Evolutionary conservation across 2,113 vertebrate genomes (phyloP).

Genomic region (Hippocampus mohnikei): DNA sequence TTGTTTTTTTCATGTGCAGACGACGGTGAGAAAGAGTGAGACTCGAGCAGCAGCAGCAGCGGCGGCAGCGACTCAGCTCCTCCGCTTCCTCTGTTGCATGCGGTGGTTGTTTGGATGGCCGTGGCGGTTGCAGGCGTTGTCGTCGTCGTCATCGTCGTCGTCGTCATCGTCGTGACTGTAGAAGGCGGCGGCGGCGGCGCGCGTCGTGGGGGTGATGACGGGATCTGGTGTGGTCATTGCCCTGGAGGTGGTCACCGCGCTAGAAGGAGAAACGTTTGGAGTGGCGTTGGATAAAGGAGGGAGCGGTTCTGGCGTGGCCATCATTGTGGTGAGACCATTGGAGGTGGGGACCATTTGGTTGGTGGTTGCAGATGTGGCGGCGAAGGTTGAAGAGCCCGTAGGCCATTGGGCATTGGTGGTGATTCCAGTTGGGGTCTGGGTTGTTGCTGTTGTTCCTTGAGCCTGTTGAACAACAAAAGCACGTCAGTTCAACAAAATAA

Average conservation of each 20-base stretch:
- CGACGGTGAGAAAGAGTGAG: not conserved
- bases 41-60: constrained; percentile 12
- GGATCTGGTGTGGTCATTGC: not conserved
- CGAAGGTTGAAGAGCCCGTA: not conserved
- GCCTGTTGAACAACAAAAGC: not conserved
- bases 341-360: not conserved
- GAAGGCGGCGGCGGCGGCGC: no score
- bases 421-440: not conserved
- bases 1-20: not conserved
- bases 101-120: not conserved
- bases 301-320: not conserved
- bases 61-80: constrained; percentile 24
- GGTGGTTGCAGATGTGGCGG: accelerated
- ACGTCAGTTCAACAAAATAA: not conserved
- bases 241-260: not conserved
- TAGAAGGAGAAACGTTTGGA: not conserved
- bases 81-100: not conserved
- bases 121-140: not conserved
- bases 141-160: not conserved
- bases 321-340: not conserved
- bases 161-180: accelerated
- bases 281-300: no score
- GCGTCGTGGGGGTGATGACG: not conserved
- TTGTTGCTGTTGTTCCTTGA: not conserved
- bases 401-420: no score